Evolutionary conservation across 1,140 invertebrate genomes (phyloP).

Genomic region (Leptinotarsa texana): DNA sequence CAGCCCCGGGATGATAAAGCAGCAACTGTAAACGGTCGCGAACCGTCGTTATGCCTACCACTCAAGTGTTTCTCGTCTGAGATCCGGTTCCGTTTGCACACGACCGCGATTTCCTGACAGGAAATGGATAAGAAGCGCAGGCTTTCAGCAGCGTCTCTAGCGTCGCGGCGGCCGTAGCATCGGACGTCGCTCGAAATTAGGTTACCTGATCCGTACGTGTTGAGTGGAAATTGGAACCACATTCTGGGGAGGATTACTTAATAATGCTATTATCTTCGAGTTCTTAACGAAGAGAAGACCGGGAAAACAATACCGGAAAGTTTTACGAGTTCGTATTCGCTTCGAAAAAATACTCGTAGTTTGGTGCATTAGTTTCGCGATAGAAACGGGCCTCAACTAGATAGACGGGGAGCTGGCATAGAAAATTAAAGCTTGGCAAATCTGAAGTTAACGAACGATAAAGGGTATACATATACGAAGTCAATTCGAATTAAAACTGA

Average conservation of each 20-base stretch:
- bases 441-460: too few relatives aligned
- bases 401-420: too few relatives aligned
- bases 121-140: background rate
- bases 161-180: background rate
- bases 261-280: slow-evolving; percentile 21
- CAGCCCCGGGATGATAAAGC: background rate
- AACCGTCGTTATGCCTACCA: background rate
- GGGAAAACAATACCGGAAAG: slow-evolving; percentile 7
- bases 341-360: too few relatives aligned
- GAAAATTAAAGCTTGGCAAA: too few relatives aligned
- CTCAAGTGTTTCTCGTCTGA: background rate
- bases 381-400: too few relatives aligned
- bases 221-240: slow-evolving; percentile 22
- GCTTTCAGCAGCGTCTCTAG: background rate
- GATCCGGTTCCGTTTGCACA: slow-evolving; percentile 1
- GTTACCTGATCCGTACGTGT: slow-evolving; percentile 26
- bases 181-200: slow-evolving; percentile 21
- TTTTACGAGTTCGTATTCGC: background rate
- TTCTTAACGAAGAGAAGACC: slow-evolving; percentile 23
- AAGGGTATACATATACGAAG: too few relatives aligned
- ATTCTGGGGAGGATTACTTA: slow-evolving; percentile 18
- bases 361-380: too few relatives aligned
- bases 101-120: background rate
- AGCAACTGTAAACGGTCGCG: background rate
- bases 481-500: too few relatives aligned